phyloP scores from a whole-genome alignment of 23 tunicate species.

The Halocynthia roretzi region DNA sequence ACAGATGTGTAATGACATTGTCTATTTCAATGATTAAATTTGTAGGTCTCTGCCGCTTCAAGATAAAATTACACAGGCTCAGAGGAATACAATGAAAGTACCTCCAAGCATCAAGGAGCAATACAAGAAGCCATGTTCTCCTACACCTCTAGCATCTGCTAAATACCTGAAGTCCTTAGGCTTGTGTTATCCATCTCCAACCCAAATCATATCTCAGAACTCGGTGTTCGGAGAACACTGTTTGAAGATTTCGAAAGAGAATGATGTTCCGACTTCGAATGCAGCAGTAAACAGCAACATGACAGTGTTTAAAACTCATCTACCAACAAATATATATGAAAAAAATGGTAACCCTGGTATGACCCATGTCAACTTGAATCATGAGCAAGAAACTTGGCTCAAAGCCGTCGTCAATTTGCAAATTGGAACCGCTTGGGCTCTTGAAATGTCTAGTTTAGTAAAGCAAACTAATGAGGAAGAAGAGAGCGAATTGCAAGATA shows the following conservation, averaged over 20 bases:
- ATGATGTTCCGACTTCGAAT: no score
- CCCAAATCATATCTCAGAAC: no score
- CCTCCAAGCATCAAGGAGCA: slow-evolving; percentile 77
- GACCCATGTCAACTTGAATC: not conserved
- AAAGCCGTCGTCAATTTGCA: slow-evolving; percentile 43
- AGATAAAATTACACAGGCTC: slow-evolving; percentile 18
- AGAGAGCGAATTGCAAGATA: no score
- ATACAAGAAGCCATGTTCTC: slow-evolving; percentile 35
- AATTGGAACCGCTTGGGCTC: slow-evolving; percentile 33
- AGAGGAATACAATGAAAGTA: slow-evolving; percentile 21
- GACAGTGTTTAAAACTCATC: no score
- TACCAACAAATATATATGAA: no score
- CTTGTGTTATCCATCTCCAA: no score
- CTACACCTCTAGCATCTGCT: slow-evolving; percentile 36
- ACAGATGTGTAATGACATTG: no score
- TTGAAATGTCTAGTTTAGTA: slow-evolving; percentile 18
- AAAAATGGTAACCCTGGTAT: not conserved
- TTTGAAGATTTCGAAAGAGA: no score
- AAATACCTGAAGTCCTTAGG: not conserved
- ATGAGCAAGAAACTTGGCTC: slow-evolving; percentile 61
- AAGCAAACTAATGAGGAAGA: no score
- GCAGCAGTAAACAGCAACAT: no score
- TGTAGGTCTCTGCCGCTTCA: slow-evolving; percentile 16
- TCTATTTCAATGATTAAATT: not conserved
- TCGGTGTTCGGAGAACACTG: no score